These are phyloP conservation scores for Choloepus didactylus DNA, from an alignment of 2,797 vertebrate genomes.

Conservation along the genomic window DNA sequence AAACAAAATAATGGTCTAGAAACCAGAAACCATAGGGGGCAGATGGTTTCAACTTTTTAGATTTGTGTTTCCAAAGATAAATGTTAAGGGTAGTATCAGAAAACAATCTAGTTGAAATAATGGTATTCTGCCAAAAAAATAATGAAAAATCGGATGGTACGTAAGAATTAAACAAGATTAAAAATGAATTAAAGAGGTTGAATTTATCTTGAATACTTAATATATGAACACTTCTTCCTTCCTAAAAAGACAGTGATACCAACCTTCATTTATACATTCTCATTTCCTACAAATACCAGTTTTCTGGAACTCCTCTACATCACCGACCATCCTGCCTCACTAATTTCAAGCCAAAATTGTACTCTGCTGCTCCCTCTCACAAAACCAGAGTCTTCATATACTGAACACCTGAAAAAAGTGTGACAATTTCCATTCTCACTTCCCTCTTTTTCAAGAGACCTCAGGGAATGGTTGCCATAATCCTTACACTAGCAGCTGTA, in stretches of 20 bases:
- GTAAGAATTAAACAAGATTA: slow-evolving; percentile 9
- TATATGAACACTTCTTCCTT: not conserved
- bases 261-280: not conserved
- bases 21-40: slow-evolving; percentile 47
- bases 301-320: not conserved
- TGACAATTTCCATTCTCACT: slow-evolving; percentile 4
- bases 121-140: not conserved
- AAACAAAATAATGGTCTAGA: slow-evolving; percentile 48
- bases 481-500: not conserved
- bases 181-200: slow-evolving; percentile 26
- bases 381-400: not conserved
- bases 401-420: slow-evolving; percentile 34
- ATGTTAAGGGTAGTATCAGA: not conserved
- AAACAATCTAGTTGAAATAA: slow-evolving; percentile 37
- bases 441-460: slow-evolving; percentile 21
- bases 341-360: slow-evolving; percentile 22
- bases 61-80: slow-evolving; percentile 49
- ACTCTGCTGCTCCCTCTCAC: not conserved
- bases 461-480: not conserved
- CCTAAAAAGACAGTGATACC: not conserved
- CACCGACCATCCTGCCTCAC: not conserved
- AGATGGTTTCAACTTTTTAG: slow-evolving; percentile 24
- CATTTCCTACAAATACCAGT: not conserved
- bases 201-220: slow-evolving; percentile 19
- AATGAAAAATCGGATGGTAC: not conserved